Base-by-base conservation (phyloP, 2,797 vertebrate species). In the Melanotaenia nigrans region DNA sequence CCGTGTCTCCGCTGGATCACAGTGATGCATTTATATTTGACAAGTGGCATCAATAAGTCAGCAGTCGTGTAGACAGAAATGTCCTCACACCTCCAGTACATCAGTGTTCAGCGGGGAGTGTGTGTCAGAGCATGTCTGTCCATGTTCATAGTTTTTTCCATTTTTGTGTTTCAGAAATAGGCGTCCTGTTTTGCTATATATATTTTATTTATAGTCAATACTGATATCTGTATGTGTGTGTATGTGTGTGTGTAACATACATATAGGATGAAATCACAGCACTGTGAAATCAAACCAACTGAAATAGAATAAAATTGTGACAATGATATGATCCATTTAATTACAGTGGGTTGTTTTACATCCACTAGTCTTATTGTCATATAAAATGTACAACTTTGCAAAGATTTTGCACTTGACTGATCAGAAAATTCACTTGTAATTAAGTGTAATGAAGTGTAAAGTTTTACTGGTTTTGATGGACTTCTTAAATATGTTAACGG, bases 31-130 rank as follows among this genome's bases (percentile, higher is more conserved):
- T 84, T 82, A 85, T 88, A 87, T 86, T 85, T 87, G 86, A 90
- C 82, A 82, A 87, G 82, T 40, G 49, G 74, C 88, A 91, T 93
- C 79, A 91, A 91, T 92, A 90, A 92, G 75, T 88, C 82, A 91
- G 81, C 72, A 88, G 75, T 33, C 53, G 40, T 79, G 79, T 82
- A 81, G 68, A 82, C 8, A 56, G 77, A 82, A 75, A 72, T 88
- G 89, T 90, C 89, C 87, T 90, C 77, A 67, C 88, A 88, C 87
- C 81, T 88, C 54, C 78, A 70, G 49, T 64, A 85, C 85, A 80
- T n/a, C 62, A 1, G 47, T n/a, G 65, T 53, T 49, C 68, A 67
- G 73, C 24, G 3, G 71, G 72, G 68, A 72, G 62, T 33, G 49
- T 49, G 61, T 74, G 72, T 60, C 0, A 5, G 68, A 42, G 51